Conservation (phyloP, 37 sponge, comb jelly and placozoan genomes). For the Axinella damicornis region DNA sequence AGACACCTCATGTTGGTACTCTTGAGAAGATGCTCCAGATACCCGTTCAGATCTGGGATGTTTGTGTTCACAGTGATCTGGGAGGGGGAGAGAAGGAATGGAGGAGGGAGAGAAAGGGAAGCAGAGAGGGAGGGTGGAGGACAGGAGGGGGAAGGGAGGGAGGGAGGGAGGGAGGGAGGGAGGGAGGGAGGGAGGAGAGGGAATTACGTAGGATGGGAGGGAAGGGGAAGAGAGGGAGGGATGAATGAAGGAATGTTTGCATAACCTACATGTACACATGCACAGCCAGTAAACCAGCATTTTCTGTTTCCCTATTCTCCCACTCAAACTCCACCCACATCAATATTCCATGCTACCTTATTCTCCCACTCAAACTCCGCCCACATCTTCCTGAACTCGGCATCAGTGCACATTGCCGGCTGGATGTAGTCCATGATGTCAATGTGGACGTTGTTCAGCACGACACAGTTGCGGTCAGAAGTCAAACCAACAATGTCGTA, state of each 20-base stretch:
- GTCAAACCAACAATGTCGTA: slow-evolving; percentile 96
- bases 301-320: slow-evolving; percentile 91
- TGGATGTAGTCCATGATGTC: slow-evolving; percentile 99
- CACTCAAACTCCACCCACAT: slow-evolving; percentile 99
- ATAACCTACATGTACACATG: slow-evolving; percentile 19
- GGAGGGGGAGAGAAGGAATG: not conserved
- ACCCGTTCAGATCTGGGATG: slow-evolving; percentile 81
- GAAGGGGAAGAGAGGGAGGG: too few species aligned
- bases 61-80: slow-evolving; percentile 93
- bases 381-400: slow-evolving; percentile 99
- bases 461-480: slow-evolving; percentile 96
- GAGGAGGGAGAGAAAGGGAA: not conserved
- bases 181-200: not conserved
- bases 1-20: slow-evolving; percentile 98
- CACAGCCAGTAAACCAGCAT: slow-evolving; percentile 22
- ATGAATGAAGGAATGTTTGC: too few species aligned
- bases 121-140: too few species aligned
- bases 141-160: too few species aligned
- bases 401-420: slow-evolving; percentile 91
- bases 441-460: slow-evolving; percentile 98
- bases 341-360: slow-evolving; percentile 63
- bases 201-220: not conserved
- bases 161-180: too few species aligned
- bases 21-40: slow-evolving; percentile 86
- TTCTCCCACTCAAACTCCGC: slow-evolving; percentile 99